Conservation (phyloP, 2,797 vertebrate species). For the Syngnathus rostellatus region DNA sequence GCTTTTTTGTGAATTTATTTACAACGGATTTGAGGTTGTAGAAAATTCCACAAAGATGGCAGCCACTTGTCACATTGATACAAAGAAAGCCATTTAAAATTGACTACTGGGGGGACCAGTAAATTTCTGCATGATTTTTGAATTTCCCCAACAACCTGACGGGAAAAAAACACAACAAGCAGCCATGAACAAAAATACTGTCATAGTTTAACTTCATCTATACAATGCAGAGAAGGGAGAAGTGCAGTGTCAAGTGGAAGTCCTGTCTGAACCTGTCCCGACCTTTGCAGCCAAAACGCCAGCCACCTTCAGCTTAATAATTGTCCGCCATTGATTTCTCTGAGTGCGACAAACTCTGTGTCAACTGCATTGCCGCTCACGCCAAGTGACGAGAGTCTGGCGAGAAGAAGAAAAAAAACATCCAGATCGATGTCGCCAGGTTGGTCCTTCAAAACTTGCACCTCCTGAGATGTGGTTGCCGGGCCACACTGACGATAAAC, state of each 20-base stretch:
- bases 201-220: too few relatives aligned
- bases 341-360: slow-evolving; percentile 40
- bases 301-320: slow-evolving; percentile 49
- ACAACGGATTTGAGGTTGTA: too few relatives aligned
- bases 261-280: slow-evolving; percentile 36
- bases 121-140: not conserved
- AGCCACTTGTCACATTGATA: too few relatives aligned
- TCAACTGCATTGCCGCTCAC: slow-evolving; percentile 8
- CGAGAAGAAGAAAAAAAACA: slow-evolving; percentile 16
- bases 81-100: not conserved
- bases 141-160: too few relatives aligned
- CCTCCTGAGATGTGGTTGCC: not conserved
- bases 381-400: slow-evolving; percentile 3
- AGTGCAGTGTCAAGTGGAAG: not conserved
- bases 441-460: not conserved
- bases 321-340: slow-evolving; percentile 54
- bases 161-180: not conserved
- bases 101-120: not conserved
- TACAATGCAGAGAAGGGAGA: too few relatives aligned
- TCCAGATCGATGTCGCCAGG: not conserved
- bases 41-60: too few relatives aligned
- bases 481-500: not conserved
- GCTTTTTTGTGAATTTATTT: too few relatives aligned
- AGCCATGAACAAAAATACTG: not conserved
- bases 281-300: slow-evolving; percentile 33